A percentile compares a stretch with the other conserved stretches of the same genome.
Conservation (phyloP, 2,113 vertebrate genomes). For the Sylvietta virens region DNA sequence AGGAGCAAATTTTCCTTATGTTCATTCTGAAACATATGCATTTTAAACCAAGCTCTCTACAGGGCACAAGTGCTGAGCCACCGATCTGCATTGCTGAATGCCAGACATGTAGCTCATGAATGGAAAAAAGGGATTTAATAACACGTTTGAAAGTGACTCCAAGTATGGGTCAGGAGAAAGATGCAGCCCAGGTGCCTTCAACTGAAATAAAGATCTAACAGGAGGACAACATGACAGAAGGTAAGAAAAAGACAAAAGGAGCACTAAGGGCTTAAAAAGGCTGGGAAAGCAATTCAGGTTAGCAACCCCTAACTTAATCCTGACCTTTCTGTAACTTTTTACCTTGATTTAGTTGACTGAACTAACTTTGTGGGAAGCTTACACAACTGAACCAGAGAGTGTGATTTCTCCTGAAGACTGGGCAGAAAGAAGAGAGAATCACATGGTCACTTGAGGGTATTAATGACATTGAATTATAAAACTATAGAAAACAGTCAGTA, state of each 20-base stretch:
- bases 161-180: slow-evolving; percentile 12
- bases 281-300: slow-evolving; percentile 33
- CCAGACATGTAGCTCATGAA: background rate
- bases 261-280: slow-evolving; percentile 33
- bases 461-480: background rate
- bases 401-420: background rate
- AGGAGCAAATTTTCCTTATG: background rate
- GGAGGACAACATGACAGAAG: slow-evolving; percentile 24
- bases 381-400: background rate
- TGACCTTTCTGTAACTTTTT: slow-evolving; percentile 52
- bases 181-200: slow-evolving; percentile 42
- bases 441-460: background rate
- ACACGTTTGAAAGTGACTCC: slow-evolving; percentile 12
- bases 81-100: slow-evolving; percentile 15
- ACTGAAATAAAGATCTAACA: slow-evolving; percentile 49
- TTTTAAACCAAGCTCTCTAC: background rate
- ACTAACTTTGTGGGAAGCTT: slow-evolving; percentile 60
- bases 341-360: slow-evolving; percentile 55
- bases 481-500: background rate
- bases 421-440: background rate
- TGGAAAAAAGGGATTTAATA: slow-evolving; percentile 20
- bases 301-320: slow-evolving; percentile 51
- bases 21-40: background rate
- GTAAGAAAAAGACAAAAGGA: slow-evolving; percentile 50
- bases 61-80: background rate